Conservation (phyloP, 2,888 invertebrate genomes). For the Microdon myrmicae region DNA sequence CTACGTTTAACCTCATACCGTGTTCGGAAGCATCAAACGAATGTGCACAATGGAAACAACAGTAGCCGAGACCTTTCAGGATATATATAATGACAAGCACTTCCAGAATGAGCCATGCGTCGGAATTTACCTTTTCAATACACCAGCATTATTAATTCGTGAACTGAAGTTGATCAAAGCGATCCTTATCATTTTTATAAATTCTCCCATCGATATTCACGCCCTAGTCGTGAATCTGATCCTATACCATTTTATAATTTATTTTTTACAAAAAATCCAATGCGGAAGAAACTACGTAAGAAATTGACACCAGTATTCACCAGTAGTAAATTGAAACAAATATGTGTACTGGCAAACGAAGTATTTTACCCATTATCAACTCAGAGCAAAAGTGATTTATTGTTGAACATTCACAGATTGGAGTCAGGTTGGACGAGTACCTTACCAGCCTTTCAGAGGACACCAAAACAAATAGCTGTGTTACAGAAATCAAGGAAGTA, state of each 20-base stretch:
- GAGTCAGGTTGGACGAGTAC: slow-evolving; percentile 8
- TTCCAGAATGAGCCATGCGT: slow-evolving; percentile 55
- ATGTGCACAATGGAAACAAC: slow-evolving; percentile 60
- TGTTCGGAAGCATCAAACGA: slow-evolving; percentile 65
- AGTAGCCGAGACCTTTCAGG: slow-evolving; percentile 60
- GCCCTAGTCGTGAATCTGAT: slow-evolving; percentile 63
- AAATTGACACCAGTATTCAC: slow-evolving; percentile 68
- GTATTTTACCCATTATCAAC: slow-evolving; percentile 44
- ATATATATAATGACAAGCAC: slow-evolving; percentile 58
- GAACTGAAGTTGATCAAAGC: slow-evolving; percentile 66
- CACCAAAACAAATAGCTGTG: too few species aligned
- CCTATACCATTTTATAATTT: slow-evolving; percentile 64
- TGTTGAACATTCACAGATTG: slow-evolving; percentile 26
- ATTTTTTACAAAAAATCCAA: slow-evolving; percentile 66
- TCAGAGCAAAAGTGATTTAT: neutral
- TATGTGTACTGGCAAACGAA: slow-evolving; percentile 63
- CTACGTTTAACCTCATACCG: slow-evolving; percentile 58
- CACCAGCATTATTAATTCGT: slow-evolving; percentile 64
- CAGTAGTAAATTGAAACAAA: slow-evolving; percentile 64
- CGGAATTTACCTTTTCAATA: slow-evolving; percentile 66
- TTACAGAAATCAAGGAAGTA: slow-evolving; percentile 57
- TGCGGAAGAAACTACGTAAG: slow-evolving; percentile 66
- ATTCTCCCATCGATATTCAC: slow-evolving; percentile 61
- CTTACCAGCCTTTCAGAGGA: neutral
- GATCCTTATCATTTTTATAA: slow-evolving; percentile 66